Evolutionary conservation across 2,797 vertebrate genomes (phyloP), one percentile per base, ranked within the genome.

Genomic region (Epinephelus awoara): DNA sequence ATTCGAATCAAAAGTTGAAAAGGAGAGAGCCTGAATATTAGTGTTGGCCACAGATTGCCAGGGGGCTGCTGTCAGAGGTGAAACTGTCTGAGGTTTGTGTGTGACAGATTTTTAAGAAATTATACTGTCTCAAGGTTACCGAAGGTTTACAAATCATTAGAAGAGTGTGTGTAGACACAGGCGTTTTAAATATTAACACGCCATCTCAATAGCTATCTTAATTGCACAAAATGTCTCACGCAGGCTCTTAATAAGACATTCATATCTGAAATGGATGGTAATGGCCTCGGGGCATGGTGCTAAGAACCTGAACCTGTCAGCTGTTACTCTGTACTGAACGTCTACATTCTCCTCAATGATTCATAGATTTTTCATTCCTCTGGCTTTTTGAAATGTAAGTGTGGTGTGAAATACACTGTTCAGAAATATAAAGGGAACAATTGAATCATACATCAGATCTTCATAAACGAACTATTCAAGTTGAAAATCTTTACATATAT

Each of bases 161-260:
- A 47, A 3, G 54, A 34, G 72, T 55, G 13, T 67, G 47, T 64
- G 67, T 19, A 12, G 17, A 65, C 29, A 27, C 47, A 64, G 19
- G 19, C 64, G 67, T 73, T 54, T 67, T 86, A 80, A 61, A 85
- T 87, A 83, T 85, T 76, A 75, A 88, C 59, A 47, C 25, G 6
- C 17, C 64, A 69, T 75, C 66, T 83, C 65, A 77, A 44, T 52
- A 62, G 74, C 56, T 38, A 62, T 75, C 55, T 76, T 79, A 79
- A 78, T 78, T 82, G 63, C 55, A 71, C 51, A 29, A 77, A 84
- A 46, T 51, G 25, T 74, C 51, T 85, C 29, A 67, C 7, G 17
- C 44, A 52, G 52, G 42, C 67, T 85, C 38, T 63, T 66, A 72
- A 87, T 83, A 80, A 88, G 79, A 89, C 75, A 77, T 78, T 85